Conservation (phyloP, 2,888 invertebrate genomes). For the Heliconius cydno region DNA sequence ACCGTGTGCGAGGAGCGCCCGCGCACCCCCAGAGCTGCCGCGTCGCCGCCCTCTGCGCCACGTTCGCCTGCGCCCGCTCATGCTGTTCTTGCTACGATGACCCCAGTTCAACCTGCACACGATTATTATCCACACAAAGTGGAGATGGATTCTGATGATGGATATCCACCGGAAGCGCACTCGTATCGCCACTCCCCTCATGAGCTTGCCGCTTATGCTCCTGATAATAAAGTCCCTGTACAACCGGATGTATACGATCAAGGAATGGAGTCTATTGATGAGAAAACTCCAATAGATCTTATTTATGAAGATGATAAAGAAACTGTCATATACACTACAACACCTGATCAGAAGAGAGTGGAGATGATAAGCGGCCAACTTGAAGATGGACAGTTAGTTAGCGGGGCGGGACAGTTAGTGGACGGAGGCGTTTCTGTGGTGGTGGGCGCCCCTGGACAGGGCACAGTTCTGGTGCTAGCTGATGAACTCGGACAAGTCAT, state of each 20-base stretch:
- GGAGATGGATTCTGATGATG: conserved; percentile 85
- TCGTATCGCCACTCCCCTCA: conserved; percentile 84
- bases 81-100: conserved; percentile 91
- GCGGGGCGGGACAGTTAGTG: conserved; percentile 77
- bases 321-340: conserved; percentile 91
- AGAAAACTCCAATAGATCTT: conserved; percentile 90
- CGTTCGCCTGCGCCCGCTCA: conserved; percentile 87
- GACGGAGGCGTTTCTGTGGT: conserved; percentile 82
- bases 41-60: conserved; percentile 79
- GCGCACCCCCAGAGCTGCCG: conserved; percentile 74
- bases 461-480: conserved; percentile 88
- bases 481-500: conserved; percentile 87
- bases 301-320: conserved; percentile 94
- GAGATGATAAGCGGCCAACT: conserved; percentile 90
- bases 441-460: conserved; percentile 78
- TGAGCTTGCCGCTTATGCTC: conserved; percentile 78
- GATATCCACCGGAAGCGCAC: conserved; percentile 85
- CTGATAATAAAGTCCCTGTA: conserved; percentile 84
- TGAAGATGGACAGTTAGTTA: conserved; percentile 82
- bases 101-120: conserved; percentile 91
- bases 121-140: conserved; percentile 86
- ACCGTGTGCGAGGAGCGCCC: conserved; percentile 70
- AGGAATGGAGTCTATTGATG: conserved; percentile 82
- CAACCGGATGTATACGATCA: conserved; percentile 80
- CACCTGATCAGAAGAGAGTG: conserved; percentile 90